Evolutionary conservation across 2,113 vertebrate species (phyloP), one percentile per base, ranked within the genome.

Genomic region (Synodontis membranacea): DNA sequence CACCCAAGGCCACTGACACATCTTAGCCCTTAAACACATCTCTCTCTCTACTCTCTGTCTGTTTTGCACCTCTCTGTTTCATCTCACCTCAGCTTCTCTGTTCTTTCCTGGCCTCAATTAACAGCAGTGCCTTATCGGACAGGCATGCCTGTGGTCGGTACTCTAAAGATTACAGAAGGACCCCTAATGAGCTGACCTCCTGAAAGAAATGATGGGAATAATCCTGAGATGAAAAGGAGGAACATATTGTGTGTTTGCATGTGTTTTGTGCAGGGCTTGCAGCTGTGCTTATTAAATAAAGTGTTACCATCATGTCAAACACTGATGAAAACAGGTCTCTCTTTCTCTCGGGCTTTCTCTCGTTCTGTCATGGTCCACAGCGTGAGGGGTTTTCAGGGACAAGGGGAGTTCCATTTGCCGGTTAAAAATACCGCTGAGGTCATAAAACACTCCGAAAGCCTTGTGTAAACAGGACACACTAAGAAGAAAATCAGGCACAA

Each of bases 391-490:
- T 90, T 86, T 90, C 80, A 82, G 68, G 88, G 83, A 91, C 80
- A 75, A 80, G 87, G 89, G 90, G 88, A 90, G 81, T 91, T 90
- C 84, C 89, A 90, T 89, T 60, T 88, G 88, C 78, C 78, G 85
- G 88, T 89, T 89, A 90, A 90, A 86, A 90, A 91, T 89, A 91
- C 79, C 50, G 84, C 19, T 88, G 82, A 88, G 91, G 84, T 90
- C 87, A 89, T 83, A 58, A 88, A 89, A 86, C 62, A 70, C 80
- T 83, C 84, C 7, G 12, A 82, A 87, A 60, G 64, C 17, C 83
- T 85, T 88, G 83, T 84, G 88, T 90, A 91, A 91, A 91, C 91
- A 91, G 91, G 91, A 89, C 86, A 80, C 86, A 80, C 72, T 44
- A 54, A 80, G 87, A 79, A 88, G 84, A 76, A 82, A 86, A 84